Percentiles rank a stretch among this genome's conserved stretches.
phyloP scores from a whole-genome alignment of 2,888 invertebrate genomes.

The Dugesia japonica region DNA sequence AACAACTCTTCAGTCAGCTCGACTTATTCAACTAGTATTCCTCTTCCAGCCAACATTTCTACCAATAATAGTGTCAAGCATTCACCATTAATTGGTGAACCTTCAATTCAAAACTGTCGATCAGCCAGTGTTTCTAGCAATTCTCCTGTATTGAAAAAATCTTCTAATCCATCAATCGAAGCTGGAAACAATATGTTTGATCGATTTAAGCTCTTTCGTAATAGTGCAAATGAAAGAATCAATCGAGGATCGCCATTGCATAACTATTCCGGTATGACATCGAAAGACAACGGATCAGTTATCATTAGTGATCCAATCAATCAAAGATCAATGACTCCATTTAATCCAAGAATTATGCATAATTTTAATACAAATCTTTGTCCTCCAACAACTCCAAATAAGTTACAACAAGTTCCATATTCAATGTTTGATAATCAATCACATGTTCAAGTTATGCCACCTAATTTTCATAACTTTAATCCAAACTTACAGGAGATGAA shows the following conservation, averaged over 20 bases:
- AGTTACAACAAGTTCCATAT: neutral
- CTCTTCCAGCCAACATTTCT: neutral
- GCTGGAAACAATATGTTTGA: slow-evolving; percentile 2
- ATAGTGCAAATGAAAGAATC: slow-evolving; percentile 20
- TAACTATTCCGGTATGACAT: neutral
- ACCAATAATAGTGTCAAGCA: neutral
- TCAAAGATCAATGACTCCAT: neutral
- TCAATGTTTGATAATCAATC: neutral
- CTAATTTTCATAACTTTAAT: neutral
- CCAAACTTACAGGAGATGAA: neutral
- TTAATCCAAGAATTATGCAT: neutral
- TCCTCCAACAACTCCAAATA: neutral
- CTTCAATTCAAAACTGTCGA: neutral
- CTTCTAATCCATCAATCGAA: neutral
- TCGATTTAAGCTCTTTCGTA: neutral
- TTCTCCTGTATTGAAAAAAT: neutral
- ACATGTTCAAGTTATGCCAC: neutral
- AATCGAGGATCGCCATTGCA: neutral
- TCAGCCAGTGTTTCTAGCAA: neutral
- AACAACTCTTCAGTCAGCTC: slow-evolving; percentile 4
- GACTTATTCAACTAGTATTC: slow-evolving; percentile 10
- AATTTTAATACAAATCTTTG: neutral
- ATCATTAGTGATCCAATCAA: neutral
- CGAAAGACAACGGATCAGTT: neutral
- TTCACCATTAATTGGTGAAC: slow-evolving; percentile 16